Evolutionary conservation across 2,113 vertebrate genomes (phyloP).

Genomic region (Entelurus aequoreus): DNA sequence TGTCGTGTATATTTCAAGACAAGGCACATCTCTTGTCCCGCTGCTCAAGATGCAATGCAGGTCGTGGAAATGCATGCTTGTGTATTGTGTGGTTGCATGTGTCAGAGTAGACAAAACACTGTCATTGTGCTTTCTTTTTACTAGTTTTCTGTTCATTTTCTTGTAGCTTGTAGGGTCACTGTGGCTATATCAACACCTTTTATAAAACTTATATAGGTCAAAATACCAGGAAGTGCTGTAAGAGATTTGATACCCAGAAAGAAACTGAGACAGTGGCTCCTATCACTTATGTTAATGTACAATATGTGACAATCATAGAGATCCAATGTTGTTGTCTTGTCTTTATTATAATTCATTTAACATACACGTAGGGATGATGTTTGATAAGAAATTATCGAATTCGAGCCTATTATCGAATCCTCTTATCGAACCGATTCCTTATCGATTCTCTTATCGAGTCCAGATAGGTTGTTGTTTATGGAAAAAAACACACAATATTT

Average conservation of each 20-base stretch:
- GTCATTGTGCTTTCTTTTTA: not conserved
- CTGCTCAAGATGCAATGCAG: slow-evolving; percentile 9
- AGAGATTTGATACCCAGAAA: slow-evolving; percentile 5
- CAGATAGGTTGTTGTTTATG: too few relatives aligned
- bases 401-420: too few relatives aligned
- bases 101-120: not conserved
- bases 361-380: too few relatives aligned
- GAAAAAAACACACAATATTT: too few relatives aligned
- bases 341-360: not conserved
- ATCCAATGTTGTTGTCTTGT: not conserved
- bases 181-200: not conserved
- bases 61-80: slow-evolving; percentile 13
- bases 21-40: slow-evolving; percentile 8
- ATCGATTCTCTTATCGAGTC: too few relatives aligned
- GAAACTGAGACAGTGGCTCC: slow-evolving; percentile 19
- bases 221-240: slow-evolving; percentile 22
- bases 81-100: slow-evolving; percentile 7
- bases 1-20: slow-evolving; percentile 22
- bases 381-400: too few relatives aligned
- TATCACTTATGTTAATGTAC: not conserved
- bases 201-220: slow-evolving; percentile 16
- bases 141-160: not conserved
- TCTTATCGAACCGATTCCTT: too few relatives aligned
- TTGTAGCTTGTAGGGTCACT: not conserved
- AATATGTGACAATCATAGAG: too few relatives aligned